phyloP scores from a whole-genome alignment of 2,113 vertebrate genomes.

The Prinia subflava region DNA sequence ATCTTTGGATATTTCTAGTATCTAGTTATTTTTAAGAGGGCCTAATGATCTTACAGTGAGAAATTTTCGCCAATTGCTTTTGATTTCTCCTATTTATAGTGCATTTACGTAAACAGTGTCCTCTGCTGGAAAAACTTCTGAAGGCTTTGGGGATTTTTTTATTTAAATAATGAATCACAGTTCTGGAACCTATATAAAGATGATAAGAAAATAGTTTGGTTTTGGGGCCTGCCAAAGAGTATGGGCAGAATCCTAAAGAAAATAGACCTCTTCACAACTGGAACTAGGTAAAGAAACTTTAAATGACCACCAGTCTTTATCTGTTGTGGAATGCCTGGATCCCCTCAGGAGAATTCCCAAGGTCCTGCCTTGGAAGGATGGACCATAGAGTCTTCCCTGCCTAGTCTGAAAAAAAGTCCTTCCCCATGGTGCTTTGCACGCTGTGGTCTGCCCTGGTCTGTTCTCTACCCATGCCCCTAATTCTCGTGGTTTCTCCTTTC shows the following conservation, averaged over 20 bases:
- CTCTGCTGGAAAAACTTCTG: background rate
- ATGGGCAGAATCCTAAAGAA: background rate
- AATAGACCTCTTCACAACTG: background rate
- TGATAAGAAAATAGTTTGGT: background rate
- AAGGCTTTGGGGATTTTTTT: background rate
- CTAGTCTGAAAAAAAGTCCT: no score
- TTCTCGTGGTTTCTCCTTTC: no score
- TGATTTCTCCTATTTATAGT: background rate
- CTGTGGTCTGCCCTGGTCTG: no score
- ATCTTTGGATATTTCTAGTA: background rate
- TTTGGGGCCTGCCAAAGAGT: accelerated
- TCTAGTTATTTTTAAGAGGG: background rate
- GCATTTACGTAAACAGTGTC: background rate
- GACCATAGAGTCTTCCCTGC: no score
- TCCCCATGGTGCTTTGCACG: no score
- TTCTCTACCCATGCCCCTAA: no score
- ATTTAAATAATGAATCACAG: background rate
- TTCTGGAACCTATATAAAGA: background rate
- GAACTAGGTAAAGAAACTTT: background rate
- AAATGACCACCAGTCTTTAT: background rate
- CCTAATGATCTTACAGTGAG: background rate
- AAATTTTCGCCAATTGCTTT: background rate
- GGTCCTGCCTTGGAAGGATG: no score
- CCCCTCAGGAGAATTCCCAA: no score
- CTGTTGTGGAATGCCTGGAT: no score